Base-by-base conservation (phyloP, 2,113 vertebrate species). In the Cavia aperea region DNA sequence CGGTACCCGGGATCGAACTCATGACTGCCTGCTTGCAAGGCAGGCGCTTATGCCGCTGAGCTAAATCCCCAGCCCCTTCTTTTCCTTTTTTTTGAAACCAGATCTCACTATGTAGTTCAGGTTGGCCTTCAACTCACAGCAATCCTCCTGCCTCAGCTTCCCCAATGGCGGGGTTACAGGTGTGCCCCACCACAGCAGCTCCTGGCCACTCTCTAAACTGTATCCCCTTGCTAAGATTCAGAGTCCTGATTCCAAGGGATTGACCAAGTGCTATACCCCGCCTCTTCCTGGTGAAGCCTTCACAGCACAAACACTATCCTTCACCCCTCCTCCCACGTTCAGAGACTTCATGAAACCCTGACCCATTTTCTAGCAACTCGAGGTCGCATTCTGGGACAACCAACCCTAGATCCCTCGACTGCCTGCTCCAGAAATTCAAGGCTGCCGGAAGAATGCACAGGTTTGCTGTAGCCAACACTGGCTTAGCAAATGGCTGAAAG, bases 161-260 rank as follows among this genome's bases (percentile, higher is more conserved):
- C 24, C 43, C 72, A 75, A 6, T 77, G 73, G 16, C 49, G 14
- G 43, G 43, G 31, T 49, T 29, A 15, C 43, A 31, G 43, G 73
- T 12, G 5, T 46, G 24, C 14, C 9, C 7, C 68, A 29, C 26
- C 21, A 29, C 8, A n/a, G 36, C n/a, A 0, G 2, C 7, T n/a
- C 79, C 72, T 2, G 29, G 81, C 51, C 68, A 19, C 23, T 79
- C n/a, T 43, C 49, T 56, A 86, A 70, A 51, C 90, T 79, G 19
- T 68, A 13, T 39, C 68, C 18, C 43, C 16, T n/a, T 21, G 5
- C 29, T 86, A 58, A 49, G 72, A 36, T 51, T 43, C 65, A 73
- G 26, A 60, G 29, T 58, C 46, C 62, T 8, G n/a, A 31, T 43
- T 23, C 49, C n/a, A 54, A 72, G 14, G 75, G 66, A 72, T 8